These are phyloP conservation scores for Lordiphosa clarofinis DNA, from an alignment of 1,140 invertebrate species.

Conservation along the genomic window DNA sequence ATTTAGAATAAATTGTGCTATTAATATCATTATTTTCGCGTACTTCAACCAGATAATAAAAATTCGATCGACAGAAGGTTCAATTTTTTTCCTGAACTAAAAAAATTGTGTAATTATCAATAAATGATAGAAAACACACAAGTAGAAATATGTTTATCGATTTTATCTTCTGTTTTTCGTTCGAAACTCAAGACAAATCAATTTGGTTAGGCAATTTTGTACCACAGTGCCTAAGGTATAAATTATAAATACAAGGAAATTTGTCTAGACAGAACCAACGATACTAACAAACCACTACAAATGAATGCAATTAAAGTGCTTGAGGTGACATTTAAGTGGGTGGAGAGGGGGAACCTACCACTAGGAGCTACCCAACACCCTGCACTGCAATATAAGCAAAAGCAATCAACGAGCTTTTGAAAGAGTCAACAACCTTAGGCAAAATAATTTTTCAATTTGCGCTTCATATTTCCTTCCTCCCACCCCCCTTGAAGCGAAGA, in stretches of 20 bases:
- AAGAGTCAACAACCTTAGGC: slow-evolving; percentile 51
- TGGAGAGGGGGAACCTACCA: neutral
- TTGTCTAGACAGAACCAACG: slow-evolving; percentile 45
- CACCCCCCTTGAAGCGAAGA: slow-evolving; percentile 6
- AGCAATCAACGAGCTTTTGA: slow-evolving; percentile 47
- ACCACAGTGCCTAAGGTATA: neutral
- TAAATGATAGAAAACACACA: too few species aligned
- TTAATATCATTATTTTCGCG: too few species aligned
- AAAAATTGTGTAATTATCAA: too few species aligned
- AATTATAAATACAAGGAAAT: slow-evolving; percentile 49
- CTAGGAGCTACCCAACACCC: neutral
- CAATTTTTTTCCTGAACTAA: too few species aligned
- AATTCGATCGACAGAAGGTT: too few species aligned
- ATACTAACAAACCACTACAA: slow-evolving; percentile 6
- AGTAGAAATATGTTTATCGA: too few species aligned
- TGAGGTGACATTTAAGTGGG: slow-evolving; percentile 1
- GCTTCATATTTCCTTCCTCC: slow-evolving; percentile 48
- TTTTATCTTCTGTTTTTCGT: too few species aligned
- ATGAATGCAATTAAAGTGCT: slow-evolving; percentile 45
- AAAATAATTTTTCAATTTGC: slow-evolving; percentile 63
- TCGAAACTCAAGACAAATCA: too few species aligned
- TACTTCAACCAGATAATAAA: too few species aligned
- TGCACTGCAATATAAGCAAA: neutral
- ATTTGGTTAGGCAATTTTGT: too few species aligned
- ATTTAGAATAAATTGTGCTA: too few species aligned